phyloP scores from a whole-genome alignment of 2,113 vertebrate genomes.

The Corydoras sp. region DNA sequence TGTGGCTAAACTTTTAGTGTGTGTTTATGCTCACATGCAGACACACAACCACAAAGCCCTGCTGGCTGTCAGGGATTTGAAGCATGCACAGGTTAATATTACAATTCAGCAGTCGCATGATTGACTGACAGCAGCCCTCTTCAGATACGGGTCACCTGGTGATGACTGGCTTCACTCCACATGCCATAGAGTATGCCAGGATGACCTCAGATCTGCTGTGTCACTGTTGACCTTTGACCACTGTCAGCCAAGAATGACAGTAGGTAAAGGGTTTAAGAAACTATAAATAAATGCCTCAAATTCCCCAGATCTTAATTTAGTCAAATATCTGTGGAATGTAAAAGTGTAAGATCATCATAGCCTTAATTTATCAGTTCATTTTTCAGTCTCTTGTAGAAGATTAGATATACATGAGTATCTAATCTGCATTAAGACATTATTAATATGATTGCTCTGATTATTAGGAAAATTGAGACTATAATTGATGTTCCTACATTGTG shows the following conservation, averaged over 20 bases:
- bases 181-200: constrained; percentile 30
- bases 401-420: no score
- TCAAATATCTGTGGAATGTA: no score
- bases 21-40: not conserved
- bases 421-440: no score
- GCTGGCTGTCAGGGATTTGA: constrained; percentile 50
- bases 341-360: no score
- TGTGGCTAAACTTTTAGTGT: not conserved
- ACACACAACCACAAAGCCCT: constrained; percentile 4
- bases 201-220: constrained; percentile 54
- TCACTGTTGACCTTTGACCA: constrained; percentile 52
- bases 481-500: no score
- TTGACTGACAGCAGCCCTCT: constrained; percentile 56
- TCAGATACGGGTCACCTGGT: constrained; percentile 63
- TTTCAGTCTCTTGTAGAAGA: no score
- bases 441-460: no score
- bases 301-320: no score
- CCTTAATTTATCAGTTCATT: no score
- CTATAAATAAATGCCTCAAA: no score
- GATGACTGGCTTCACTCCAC: constrained; percentile 45
- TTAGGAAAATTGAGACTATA: no score
- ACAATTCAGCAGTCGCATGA: constrained; percentile 56
- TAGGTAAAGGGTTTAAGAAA: not conserved
- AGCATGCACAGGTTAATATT: constrained; percentile 48
- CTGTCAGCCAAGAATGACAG: constrained; percentile 47